These are phyloP conservation scores for Apoda limacodes DNA, from an alignment of 2,888 invertebrate species.

Conservation along the genomic window DNA sequence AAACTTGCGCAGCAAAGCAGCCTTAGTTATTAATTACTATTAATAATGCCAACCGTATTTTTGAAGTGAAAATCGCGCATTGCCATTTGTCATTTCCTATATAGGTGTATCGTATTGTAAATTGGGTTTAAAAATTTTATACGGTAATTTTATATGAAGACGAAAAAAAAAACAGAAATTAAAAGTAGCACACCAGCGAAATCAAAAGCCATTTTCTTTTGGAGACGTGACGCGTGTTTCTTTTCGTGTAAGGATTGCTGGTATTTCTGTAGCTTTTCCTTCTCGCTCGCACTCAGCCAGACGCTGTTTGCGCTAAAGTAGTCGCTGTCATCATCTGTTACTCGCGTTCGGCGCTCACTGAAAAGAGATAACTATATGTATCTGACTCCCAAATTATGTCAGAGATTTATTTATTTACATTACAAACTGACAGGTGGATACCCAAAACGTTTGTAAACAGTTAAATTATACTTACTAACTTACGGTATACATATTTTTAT, in stretches of 20 bases:
- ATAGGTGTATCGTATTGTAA: neutral
- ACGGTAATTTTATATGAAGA: neutral
- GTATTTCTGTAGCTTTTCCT: constrained; percentile 73
- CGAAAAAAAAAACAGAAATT: neutral
- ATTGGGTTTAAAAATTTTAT: neutral
- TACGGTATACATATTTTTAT: no score
- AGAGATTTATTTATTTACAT: no score
- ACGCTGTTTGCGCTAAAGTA: constrained; percentile 88
- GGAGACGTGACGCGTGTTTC: constrained; percentile 76
- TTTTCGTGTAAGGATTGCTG: constrained; percentile 75
- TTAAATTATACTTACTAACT: no score
- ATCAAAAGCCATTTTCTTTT: constrained; percentile 81
- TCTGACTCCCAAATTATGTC: no score
- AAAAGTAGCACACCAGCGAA: constrained; percentile 68
- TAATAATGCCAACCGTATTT: no score
- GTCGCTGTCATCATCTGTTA: constrained; percentile 95
- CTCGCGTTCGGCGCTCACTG: constrained; percentile 79
- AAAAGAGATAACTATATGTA: no score
- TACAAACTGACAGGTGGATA: no score
- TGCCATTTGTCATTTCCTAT: neutral
- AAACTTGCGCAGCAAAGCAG: no score
- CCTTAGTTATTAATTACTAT: no score
- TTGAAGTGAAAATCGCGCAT: neutral
- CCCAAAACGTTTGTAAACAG: no score
- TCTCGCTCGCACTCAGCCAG: constrained; percentile 83